Evolutionary conservation across 2,888 invertebrate genomes (phyloP), one percentile per base, ranked within the genome.

Genomic region (Chymomyza fuscimana): DNA sequence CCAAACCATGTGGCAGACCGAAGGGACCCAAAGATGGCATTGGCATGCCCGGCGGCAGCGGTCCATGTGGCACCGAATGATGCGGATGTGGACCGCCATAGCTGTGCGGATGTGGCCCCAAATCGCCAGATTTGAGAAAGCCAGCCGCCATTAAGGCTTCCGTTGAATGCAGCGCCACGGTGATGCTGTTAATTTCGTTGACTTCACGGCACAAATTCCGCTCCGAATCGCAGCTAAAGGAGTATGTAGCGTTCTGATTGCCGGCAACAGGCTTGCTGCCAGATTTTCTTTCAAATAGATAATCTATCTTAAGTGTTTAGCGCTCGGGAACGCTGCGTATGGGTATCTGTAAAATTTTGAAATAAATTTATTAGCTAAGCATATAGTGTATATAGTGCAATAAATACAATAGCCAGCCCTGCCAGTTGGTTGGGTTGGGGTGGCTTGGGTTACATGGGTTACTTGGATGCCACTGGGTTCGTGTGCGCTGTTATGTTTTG

Each of bases 71-170:
- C 77, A 91, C 91, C 70, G 89, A 84, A 72, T 92, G 92, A 79
- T 92, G 92, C 69, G 92, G 91, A 90, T 92, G 92, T 40, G 92
- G 92, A 2, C 90, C 91, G 59, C 92, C 92, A 84, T 92, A 92
- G 70, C 92, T 90, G 77, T 92, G 92, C 71, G 92, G 92, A 89
- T 92, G 92, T 62, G 91, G 92, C 63, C 91, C 91, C 70, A 92
- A 79, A 74, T 92, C 92, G 1, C 91, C 90, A 36, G 91, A 90
- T 87, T 92, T 92, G 67, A 92, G 83, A 78, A 92, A 92, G 76
- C 92, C 92, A 80, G 92, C 92, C 81, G 92, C 92, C 92, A 92
- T 92, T 70, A 92, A 89, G 91, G 92, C 92, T 87, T 92, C 92
- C 72, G 92, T 91, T 78, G 92, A 91, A 73, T 92, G 92, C 70